Evolutionary conservation across 1,140 invertebrate genomes (phyloP).

Genomic region (Leucophenga varia): DNA sequence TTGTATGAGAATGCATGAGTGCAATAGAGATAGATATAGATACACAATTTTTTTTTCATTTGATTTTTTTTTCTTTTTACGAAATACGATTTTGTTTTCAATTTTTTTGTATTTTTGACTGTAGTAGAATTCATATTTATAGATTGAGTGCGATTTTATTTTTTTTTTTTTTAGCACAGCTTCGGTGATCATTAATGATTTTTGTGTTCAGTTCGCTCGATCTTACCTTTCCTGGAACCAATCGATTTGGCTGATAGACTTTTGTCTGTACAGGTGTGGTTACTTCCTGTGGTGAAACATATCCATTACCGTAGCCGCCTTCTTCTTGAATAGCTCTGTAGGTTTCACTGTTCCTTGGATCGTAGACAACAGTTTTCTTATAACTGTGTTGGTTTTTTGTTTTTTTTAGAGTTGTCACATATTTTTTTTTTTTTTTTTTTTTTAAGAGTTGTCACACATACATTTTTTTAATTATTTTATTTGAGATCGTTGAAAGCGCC

Average conservation of each 20-base stretch:
- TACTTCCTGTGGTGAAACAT: conserved; percentile 65
- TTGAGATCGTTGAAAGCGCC: conserved; percentile 52
- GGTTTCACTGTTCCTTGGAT: conserved; percentile 82
- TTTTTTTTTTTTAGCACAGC: conserved; percentile 19
- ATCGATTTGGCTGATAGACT: conserved; percentile 69
- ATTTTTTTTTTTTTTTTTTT: conserved; percentile 17
- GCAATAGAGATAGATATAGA: no score
- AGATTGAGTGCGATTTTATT: conserved; percentile 24
- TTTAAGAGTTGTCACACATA: conserved; percentile 13
- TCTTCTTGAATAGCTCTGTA: conserved; percentile 81
- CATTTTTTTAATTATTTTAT: conserved; percentile 15
- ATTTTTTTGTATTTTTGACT: no score
- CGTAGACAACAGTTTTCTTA: conserved; percentile 74
- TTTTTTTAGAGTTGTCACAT: conserved; percentile 1
- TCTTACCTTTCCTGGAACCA: conserved; percentile 62
- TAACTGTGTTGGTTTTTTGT: conserved; percentile 49
- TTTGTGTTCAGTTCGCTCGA: conserved; percentile 32
- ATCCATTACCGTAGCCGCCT: conserved; percentile 57
- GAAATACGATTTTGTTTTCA: no score
- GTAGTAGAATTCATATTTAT: no score
- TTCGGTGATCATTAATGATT: conserved; percentile 19
- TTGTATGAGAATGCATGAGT: no score
- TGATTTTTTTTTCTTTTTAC: no score
- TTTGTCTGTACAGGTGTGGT: conserved; percentile 68
- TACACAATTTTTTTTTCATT: no score